Percentiles rank a stretch among this genome's conserved stretches.
Conservation (phyloP, 2,888 invertebrate genomes). For the Xanthia togata region DNA sequence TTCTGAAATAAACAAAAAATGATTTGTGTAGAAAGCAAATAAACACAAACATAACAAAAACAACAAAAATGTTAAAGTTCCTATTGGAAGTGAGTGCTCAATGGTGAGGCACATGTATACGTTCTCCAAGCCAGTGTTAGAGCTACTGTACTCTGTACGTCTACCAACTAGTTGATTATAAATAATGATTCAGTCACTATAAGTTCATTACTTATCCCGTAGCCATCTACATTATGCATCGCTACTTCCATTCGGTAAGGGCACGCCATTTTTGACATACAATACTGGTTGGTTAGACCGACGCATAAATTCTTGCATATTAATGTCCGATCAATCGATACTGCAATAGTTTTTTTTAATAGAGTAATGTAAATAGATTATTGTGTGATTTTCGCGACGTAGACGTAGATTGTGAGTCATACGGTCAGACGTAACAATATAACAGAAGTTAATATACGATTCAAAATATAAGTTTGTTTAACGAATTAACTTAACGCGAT, state of each 20-base stretch:
- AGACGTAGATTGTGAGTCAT: slow-evolving; percentile 34
- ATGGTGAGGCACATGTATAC: slow-evolving; percentile 62
- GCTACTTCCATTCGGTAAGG: slow-evolving; percentile 61
- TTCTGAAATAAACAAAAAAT: slow-evolving; percentile 94
- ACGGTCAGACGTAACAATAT: background rate
- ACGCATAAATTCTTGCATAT: slow-evolving; percentile 68
- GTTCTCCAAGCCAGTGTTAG: slow-evolving; percentile 70
- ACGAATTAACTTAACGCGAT: background rate
- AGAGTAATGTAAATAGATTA: slow-evolving; percentile 34
- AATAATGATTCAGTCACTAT: slow-evolving; percentile 49
- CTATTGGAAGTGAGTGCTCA: slow-evolving; percentile 63
- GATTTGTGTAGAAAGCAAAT: slow-evolving; percentile 90
- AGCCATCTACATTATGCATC: slow-evolving; percentile 61
- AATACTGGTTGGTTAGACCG: slow-evolving; percentile 61
- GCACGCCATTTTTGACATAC: slow-evolving; percentile 67
- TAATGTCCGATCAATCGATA: slow-evolving; percentile 49
- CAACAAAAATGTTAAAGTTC: slow-evolving; percentile 80
- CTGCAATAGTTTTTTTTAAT: slow-evolving; percentile 42
- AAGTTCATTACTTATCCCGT: slow-evolving; percentile 56
- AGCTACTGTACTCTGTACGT: slow-evolving; percentile 58
- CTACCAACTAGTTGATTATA: slow-evolving; percentile 40
- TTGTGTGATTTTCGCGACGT: slow-evolving; percentile 16
- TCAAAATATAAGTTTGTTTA: slow-evolving; percentile 3
- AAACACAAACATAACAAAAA: slow-evolving; percentile 87
- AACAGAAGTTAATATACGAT: slow-evolving; percentile 9